phyloP scores from a whole-genome alignment of 2,888 invertebrate genomes.

The Gortyna flavago region DNA sequence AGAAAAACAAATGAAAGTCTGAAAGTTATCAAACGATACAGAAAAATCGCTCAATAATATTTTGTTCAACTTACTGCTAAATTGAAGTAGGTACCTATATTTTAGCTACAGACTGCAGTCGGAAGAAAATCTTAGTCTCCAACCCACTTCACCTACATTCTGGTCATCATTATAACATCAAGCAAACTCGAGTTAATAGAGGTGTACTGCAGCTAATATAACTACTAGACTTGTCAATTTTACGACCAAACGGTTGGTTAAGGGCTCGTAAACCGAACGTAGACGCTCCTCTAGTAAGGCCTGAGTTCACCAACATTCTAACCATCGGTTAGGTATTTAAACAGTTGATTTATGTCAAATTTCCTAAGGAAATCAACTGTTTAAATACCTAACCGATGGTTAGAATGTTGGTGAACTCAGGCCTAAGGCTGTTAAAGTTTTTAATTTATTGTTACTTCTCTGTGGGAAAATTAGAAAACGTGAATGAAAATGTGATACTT shows the following conservation, averaged over 20 bases:
- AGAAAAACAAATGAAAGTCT: background rate
- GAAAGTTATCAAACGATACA: background rate
- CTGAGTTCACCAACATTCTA: too few relatives aligned
- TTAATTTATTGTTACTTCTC: slow-evolving; percentile 36
- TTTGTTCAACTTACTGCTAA: background rate
- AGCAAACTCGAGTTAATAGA: slow-evolving; percentile 50
- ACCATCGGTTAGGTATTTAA: too few relatives aligned
- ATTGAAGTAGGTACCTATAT: background rate
- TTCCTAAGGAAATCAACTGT: too few relatives aligned
- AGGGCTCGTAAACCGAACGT: slow-evolving; percentile 74
- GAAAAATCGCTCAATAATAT: background rate
- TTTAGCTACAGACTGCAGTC: background rate
- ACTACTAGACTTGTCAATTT: slow-evolving; percentile 80
- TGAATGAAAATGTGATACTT: background rate
- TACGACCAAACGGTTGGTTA: slow-evolving; percentile 80
- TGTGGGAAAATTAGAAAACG: slow-evolving; percentile 18
- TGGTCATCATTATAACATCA: slow-evolving; percentile 37
- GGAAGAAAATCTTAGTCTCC: background rate
- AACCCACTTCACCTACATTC: slow-evolving; percentile 12
- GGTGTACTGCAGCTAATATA: slow-evolving; percentile 73
- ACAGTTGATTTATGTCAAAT: too few relatives aligned
- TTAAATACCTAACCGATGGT: too few relatives aligned
- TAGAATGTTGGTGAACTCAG: too few relatives aligned
- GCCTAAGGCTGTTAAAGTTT: too few relatives aligned
- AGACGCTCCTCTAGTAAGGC: slow-evolving; percentile 63